Evolutionary conservation across 2,888 invertebrate species (phyloP).

Genomic region (Cistogaster globosa): DNA sequence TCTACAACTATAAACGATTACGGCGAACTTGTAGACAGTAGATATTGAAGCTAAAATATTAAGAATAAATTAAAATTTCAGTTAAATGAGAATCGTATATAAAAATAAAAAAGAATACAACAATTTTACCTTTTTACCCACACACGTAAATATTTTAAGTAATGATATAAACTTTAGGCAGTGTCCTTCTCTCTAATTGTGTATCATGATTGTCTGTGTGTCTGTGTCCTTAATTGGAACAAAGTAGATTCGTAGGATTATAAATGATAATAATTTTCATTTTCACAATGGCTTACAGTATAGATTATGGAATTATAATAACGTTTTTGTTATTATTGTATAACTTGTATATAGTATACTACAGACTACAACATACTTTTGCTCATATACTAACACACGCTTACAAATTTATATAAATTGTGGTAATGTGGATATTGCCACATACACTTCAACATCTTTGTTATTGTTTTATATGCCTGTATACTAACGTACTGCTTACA

Average conservation of each 20-base stretch:
- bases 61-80: conserved; percentile 5
- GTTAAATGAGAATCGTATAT: not conserved
- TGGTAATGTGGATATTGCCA: not conserved
- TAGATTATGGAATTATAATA: conserved; percentile 73
- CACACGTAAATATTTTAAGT: not conserved
- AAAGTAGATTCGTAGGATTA: conserved; percentile 73
- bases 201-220: not conserved
- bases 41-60: conserved; percentile 16
- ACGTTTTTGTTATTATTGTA: conserved; percentile 60
- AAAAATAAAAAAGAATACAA: not conserved
- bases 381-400: not conserved
- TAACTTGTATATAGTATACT: not conserved
- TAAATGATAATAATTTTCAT: conserved; percentile 74
- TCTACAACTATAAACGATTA: not conserved
- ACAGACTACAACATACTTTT: not conserved
- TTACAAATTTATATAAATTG: not conserved
- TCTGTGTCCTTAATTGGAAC: conserved; percentile 73
- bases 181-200: conserved; percentile 39
- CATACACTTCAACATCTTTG: conserved; percentile 4
- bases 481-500: conserved; percentile 6
- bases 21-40: not conserved
- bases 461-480: conserved; percentile 25
- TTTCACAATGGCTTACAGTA: conserved; percentile 71
- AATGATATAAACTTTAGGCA: conserved; percentile 38
- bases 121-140: not conserved